phyloP scores from a whole-genome alignment of 2,888 invertebrate species.

The Apoda limacodes region DNA sequence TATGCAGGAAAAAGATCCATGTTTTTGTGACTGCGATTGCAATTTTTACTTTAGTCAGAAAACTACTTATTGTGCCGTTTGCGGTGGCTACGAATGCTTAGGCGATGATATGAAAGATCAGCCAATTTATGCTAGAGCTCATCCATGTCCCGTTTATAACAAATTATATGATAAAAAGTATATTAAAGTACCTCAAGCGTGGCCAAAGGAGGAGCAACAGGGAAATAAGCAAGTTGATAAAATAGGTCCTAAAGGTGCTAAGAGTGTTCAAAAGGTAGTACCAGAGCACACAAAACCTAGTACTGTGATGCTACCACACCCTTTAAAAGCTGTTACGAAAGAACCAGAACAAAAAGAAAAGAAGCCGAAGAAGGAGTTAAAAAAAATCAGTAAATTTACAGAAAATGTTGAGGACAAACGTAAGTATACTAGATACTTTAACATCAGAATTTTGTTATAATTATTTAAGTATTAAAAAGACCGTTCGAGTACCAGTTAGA shows the following conservation, averaged over 20 bases:
- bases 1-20: conserved; percentile 30
- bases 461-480: no score
- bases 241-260: conserved; percentile 33
- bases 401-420: conserved; percentile 30
- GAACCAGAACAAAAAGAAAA: conserved; percentile 24
- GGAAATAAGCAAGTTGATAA: conserved; percentile 22
- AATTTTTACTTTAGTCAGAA: conserved; percentile 44
- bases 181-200: conserved; percentile 39
- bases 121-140: conserved; percentile 43
- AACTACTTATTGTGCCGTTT: conserved; percentile 54
- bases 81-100: conserved; percentile 54
- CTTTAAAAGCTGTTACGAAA: conserved; percentile 27
- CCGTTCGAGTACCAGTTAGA: no score
- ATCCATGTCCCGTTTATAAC: conserved; percentile 58
- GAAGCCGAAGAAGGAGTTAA: conserved; percentile 27
- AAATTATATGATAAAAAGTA: conserved; percentile 48
- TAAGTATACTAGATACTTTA: no score
- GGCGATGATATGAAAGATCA: conserved; percentile 45
- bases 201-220: conserved; percentile 35
- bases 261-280: conserved; percentile 19
- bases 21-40: conserved; percentile 57
- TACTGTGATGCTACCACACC: conserved; percentile 24
- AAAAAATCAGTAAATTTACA: conserved; percentile 38
- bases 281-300: conserved; percentile 21
- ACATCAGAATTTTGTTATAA: no score